Evolutionary conservation across 2,113 vertebrate genomes (phyloP).

Genomic region (Pseudorasbora parva): DNA sequence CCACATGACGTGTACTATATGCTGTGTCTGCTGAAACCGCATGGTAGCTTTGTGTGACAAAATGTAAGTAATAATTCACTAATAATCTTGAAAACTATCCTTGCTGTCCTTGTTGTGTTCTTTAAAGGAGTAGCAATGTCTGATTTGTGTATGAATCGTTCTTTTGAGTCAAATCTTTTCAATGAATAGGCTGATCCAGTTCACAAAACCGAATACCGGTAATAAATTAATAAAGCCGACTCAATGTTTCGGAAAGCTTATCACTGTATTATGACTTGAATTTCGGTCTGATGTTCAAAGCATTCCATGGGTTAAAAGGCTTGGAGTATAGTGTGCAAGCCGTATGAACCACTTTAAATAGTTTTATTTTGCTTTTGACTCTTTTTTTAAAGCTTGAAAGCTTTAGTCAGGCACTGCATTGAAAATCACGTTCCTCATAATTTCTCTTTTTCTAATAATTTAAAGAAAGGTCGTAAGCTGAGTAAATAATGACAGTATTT

Average conservation of each 20-base stretch:
- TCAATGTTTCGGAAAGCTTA: not conserved
- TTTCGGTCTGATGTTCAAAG: not conserved
- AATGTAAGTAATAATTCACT: not conserved
- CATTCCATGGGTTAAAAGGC: not conserved
- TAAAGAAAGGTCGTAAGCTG: not conserved
- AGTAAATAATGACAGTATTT: not conserved
- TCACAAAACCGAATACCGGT: not conserved
- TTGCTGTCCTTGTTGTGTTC: not conserved
- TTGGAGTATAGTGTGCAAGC: not conserved
- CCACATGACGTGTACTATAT: too few relatives aligned
- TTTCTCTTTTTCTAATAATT: not conserved
- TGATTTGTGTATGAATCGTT: not conserved
- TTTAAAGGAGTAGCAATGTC: not conserved
- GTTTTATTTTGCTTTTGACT: conserved; percentile 1
- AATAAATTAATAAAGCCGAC: not conserved
- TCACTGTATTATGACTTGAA: not conserved
- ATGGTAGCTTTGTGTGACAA: not conserved
- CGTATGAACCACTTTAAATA: not conserved
- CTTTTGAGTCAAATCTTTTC: not conserved
- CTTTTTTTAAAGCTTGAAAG: not conserved
- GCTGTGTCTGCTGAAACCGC: too few relatives aligned
- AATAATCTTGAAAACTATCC: not conserved
- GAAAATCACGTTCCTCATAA: not conserved
- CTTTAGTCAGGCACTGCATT: not conserved
- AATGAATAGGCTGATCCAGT: not conserved